These are phyloP conservation scores for Thecocarcelia acutangulata DNA, from an alignment of 2,888 invertebrate species.

Conservation along the genomic window DNA sequence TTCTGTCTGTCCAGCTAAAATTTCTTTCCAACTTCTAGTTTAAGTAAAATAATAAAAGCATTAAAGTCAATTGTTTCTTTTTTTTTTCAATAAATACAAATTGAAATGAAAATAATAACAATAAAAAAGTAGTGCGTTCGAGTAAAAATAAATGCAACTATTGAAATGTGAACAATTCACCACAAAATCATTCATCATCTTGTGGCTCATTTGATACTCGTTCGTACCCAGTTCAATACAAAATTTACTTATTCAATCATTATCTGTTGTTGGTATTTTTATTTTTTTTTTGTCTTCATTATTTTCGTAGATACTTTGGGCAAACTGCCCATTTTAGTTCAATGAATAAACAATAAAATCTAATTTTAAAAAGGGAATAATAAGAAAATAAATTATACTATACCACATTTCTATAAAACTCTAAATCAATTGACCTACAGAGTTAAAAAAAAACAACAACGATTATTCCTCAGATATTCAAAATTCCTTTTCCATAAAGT, in stretches of 20 bases:
- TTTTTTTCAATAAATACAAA: constrained; percentile 14
- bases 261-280: constrained; percentile 8
- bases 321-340: constrained; percentile 47
- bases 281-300: background rate
- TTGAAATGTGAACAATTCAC: constrained; percentile 41
- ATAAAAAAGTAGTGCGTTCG: background rate
- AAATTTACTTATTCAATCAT: constrained; percentile 25
- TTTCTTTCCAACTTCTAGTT: constrained; percentile 1
- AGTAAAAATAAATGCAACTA: constrained; percentile 31
- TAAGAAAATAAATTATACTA: constrained; percentile 10
- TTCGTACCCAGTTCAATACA: constrained; percentile 23
- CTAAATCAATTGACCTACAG: background rate
- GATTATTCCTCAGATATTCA: too few relatives aligned
- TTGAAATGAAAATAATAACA: constrained; percentile 27
- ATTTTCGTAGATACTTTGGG: constrained; percentile 15
- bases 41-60: constrained; percentile 16
- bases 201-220: constrained; percentile 21
- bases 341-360: constrained; percentile 29
- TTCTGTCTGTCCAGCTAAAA: background rate
- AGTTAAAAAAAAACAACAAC: background rate
- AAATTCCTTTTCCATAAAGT: too few relatives aligned
- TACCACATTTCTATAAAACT: background rate
- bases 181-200: constrained; percentile 30
- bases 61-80: constrained; percentile 42
- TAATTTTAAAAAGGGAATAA: background rate